Percentiles rank a stretch among this genome's conserved stretches.
phyloP scores from a whole-genome alignment of 53 echinoderm and acorn worm genomes.

The Antedon mediterranea region DNA sequence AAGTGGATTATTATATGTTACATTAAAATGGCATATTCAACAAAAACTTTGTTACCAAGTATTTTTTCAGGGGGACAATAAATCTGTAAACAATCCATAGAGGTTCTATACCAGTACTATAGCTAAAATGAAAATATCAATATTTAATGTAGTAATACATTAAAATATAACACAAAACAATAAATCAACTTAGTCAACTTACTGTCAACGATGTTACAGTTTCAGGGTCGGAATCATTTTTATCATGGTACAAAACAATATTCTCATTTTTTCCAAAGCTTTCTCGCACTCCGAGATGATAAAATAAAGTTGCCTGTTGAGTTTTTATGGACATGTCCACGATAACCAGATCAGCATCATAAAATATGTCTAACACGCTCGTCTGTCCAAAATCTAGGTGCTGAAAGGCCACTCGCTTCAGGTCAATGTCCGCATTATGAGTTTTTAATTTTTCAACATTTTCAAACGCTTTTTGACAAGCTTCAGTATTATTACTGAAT shows the following conservation, averaged over 20 bases:
- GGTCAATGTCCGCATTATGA: background rate
- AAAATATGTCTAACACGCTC: constrained; percentile 70
- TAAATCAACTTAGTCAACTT: too few relatives aligned
- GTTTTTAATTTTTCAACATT: constrained; percentile 6
- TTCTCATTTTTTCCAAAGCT: constrained; percentile 89
- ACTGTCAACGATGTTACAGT: constrained; percentile 50
- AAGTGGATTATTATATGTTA: too few relatives aligned
- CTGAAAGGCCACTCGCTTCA: constrained; percentile 49
- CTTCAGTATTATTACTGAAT: constrained; percentile 36
- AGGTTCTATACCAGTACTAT: too few relatives aligned
- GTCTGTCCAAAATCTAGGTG: constrained; percentile 97
- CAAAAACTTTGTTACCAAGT: too few relatives aligned
- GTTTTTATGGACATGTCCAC: constrained; percentile 77
- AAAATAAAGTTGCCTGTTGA: constrained; percentile 75
- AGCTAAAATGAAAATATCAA: too few relatives aligned
- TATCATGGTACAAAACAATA: constrained; percentile 68
- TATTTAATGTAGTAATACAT: too few relatives aligned
- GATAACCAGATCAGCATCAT: constrained; percentile 76
- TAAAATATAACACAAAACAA: too few relatives aligned
- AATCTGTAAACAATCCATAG: too few relatives aligned
- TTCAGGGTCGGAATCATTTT: constrained; percentile 39
- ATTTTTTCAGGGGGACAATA: too few relatives aligned
- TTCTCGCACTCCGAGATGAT: constrained; percentile 91
- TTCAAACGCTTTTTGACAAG: constrained; percentile 25
- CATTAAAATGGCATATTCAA: too few relatives aligned